Base-by-base conservation (phyloP, 2,888 invertebrate genomes). In the Melieria omissa region DNA sequence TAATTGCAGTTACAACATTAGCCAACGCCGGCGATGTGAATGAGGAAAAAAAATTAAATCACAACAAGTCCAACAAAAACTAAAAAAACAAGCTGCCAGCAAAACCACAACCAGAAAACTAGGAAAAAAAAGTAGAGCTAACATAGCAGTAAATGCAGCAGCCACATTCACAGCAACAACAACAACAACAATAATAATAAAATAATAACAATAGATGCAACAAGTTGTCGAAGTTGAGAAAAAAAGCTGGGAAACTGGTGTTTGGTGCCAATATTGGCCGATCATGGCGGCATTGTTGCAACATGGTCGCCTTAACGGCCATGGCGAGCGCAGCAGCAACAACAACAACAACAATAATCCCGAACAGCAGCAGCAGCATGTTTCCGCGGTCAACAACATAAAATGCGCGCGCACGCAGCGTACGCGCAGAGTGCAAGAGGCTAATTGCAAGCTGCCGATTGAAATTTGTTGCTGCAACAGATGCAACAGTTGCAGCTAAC, bases 301-400 rank as follows among this genome's bases (percentile, higher is more conserved):
- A 67, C 44, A 46, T 60, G 60, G 60, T 16, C 67, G 67, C 49
- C 49, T 42, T 49, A 60, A 49, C 41, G 47, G 29, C 65, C 57
- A 44, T 41, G 55, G 58, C 47, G 49, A 63, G 29, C 29, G 29
- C 69, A 54, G 52, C 61, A 55, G 61, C 52, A 49, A 29, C 44
- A 57, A 63, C 62, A 63, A 29, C 67, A 60, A 67, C 46, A 46
- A 41, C 63, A 63, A 42, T 9, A 45, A 8, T 14, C 4, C 29
- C 55, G 42, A 12, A 44, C 60, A 60, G 42, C 60, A 61, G n/a
- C 44, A 4, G 52, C 54, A 52, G 61, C 41, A 62, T 55, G 63
- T 62, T 69, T 69, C 62, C 69, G 69, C 69, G 69, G 62, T 69
- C 69, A 69, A 69, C 62, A 69, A 69, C 69, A 63, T 69, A 55